Conservation (phyloP, 1,140 invertebrate species). For the Globodera ellingtonae region DNA sequence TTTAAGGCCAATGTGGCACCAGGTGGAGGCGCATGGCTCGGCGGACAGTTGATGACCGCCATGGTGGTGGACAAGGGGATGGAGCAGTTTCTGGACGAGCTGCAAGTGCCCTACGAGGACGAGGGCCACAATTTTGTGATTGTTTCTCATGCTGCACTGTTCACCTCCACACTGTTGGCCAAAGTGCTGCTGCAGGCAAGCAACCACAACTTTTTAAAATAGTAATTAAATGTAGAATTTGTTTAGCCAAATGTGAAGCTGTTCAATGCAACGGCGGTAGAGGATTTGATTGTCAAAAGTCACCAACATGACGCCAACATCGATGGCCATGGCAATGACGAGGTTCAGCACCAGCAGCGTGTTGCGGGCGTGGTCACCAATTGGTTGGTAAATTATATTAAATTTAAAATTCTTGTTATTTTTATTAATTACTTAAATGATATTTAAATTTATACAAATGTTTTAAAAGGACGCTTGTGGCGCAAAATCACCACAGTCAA, state of each 20-base stretch:
- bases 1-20: conserved; percentile 9
- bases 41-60: conserved; percentile 1
- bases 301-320: neutral
- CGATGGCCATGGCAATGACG: neutral
- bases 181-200: neutral
- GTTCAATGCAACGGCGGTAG: conserved; percentile 12
- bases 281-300: neutral
- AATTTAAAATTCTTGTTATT: neutral
- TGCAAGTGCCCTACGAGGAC: neutral
- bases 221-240: too few relatives aligned
- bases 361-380: conserved; percentile 6
- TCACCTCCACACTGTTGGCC: conserved; percentile 10
- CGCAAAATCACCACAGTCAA: conserved; percentile 4
- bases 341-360: neutral
- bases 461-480: neutral
- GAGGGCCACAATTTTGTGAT: neutral
- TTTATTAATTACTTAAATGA: neutral
- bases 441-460: too few relatives aligned
- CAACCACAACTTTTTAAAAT: neutral
- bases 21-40: conserved; percentile 5
- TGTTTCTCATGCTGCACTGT: conserved; percentile 1
- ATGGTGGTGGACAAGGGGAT: neutral
- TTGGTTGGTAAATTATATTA: neutral
- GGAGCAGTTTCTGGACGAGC: neutral
- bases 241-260: conserved; percentile 1